Evolutionary conservation across 2,888 invertebrate genomes (phyloP), one percentile per base, ranked within the genome.

Genomic region (Troilus luridus): DNA sequence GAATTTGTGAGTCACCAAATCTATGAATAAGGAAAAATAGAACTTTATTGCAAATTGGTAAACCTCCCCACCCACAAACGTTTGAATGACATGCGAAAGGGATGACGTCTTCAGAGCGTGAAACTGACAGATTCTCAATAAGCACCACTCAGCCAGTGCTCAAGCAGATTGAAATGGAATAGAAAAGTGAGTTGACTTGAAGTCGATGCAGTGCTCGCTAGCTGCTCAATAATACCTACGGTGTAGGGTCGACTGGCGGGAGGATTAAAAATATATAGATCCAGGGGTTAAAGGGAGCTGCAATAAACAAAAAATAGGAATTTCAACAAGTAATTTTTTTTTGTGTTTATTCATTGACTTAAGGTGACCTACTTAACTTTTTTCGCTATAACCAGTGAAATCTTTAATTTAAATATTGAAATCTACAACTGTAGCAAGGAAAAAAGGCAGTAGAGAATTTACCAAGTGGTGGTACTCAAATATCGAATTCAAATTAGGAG

Each of bases 101-200:
- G 41, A 17, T 41, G 41, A 41, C 72, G 72, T 77, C 72, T 77
- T 77, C 72, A 77, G 72, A 41, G 72, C 41, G 72, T 77, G 72
- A 77, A 77, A 77, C 41, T 77, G 72, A 77, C 72, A 77, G 72
- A 77, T 77, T 77, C 27, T 77, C 72, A 77, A 77, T 77, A 77
- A 77, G 27, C 27, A 77, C 72, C 41, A 77, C 72, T 77, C 72
- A 77, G 41, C 72, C 19, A 77, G 41, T 41, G 41, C 72, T 77
- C 72, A 17, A 77, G 27, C 41, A 77, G 72, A 77, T 77, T 77
- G 72, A 77, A 77, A 77, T 77, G 72, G 72, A 77, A 77, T 41
- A 77, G 72, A 27, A 77, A 77, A 77, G 72, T 77, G 27, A 77
- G 72, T 77, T 77, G 27, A 77, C 27, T 77, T 77, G 12, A 27